phyloP scores from a whole-genome alignment of 1,140 invertebrate genomes.

The Heliconius hewitsoni region DNA sequence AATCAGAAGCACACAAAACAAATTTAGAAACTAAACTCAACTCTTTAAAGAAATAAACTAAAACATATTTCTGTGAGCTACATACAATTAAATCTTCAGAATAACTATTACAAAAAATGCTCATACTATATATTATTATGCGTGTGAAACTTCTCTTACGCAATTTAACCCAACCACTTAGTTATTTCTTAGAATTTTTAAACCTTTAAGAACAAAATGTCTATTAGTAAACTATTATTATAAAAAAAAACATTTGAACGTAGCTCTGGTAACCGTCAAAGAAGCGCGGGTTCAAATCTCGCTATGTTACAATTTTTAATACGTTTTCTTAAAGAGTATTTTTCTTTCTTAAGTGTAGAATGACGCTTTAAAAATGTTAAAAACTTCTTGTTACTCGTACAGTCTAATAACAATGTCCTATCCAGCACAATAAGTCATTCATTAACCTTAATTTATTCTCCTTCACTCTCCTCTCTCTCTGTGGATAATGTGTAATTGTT shows the following conservation, averaged over 20 bases:
- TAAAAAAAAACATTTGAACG: background rate
- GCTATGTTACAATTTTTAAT: too few relatives aligned
- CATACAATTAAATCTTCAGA: background rate
- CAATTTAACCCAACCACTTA: slow-evolving; percentile 6
- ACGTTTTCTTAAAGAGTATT: too few relatives aligned
- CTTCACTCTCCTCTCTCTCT: slow-evolving; percentile 67
- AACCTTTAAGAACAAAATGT: slow-evolving; percentile 9
- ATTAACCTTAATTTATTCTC: slow-evolving; percentile 79
- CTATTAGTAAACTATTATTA: slow-evolving; percentile 32
- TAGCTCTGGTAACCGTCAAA: too few relatives aligned
- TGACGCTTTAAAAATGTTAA: background rate
- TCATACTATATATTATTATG: background rate
- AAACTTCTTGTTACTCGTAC: slow-evolving; percentile 40
- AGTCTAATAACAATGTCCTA: slow-evolving; percentile 76
- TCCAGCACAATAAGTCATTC: slow-evolving; percentile 78
- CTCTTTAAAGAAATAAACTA: background rate
- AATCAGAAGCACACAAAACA: too few relatives aligned
- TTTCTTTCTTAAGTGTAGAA: too few relatives aligned
- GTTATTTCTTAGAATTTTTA: slow-evolving; percentile 32
- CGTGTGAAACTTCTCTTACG: slow-evolving; percentile 17
- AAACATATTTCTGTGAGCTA: background rate
- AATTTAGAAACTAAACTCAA: too few relatives aligned
- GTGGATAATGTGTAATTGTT: slow-evolving; percentile 45
- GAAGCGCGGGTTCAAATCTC: too few relatives aligned
- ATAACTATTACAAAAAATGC: background rate